Evolutionary conservation across 2,113 vertebrate genomes (phyloP).

Genomic region (Typhlomys cinereus): DNA sequence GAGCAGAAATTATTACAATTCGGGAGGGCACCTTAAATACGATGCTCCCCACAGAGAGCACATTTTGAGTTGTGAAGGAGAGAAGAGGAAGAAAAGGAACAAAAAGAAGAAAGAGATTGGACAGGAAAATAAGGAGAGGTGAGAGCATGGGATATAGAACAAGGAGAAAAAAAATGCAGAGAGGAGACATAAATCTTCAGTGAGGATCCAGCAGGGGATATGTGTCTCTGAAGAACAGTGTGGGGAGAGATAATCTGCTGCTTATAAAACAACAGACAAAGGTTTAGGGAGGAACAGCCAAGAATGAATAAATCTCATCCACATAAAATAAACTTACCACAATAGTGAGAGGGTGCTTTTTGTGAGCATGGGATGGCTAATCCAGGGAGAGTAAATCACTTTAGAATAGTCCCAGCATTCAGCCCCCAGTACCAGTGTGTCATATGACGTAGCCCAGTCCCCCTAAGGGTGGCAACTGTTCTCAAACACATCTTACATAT

Average conservation of each 20-base stretch:
- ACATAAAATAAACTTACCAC: slow-evolving; percentile 53
- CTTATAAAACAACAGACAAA: slow-evolving; percentile 39
- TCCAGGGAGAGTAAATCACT: not conserved
- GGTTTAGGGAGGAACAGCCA: not conserved
- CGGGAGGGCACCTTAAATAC: slow-evolving; percentile 64
- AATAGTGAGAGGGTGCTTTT: not conserved
- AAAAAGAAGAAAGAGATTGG: not conserved
- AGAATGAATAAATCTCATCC: slow-evolving; percentile 50
- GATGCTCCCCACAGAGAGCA: slow-evolving; percentile 70
- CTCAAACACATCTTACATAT: not conserved
- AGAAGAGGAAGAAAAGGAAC: slow-evolving; percentile 28
- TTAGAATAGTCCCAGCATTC: not conserved
- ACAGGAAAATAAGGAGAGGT: not conserved
- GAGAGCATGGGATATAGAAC: not conserved
- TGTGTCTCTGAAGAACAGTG: not conserved
- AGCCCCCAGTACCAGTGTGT: not conserved
- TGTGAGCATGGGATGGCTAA: not conserved
- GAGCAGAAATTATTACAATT: slow-evolving; percentile 78
- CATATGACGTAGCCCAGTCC: not conserved
- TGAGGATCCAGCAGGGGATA: not conserved
- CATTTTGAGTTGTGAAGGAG: slow-evolving; percentile 60
- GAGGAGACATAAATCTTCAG: slow-evolving; percentile 4
- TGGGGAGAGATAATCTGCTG: not conserved
- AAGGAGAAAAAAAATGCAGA: not conserved
- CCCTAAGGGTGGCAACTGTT: not conserved